phyloP scores from a whole-genome alignment of 2,113 vertebrate genomes.

The Melanocharis versteri region DNA sequence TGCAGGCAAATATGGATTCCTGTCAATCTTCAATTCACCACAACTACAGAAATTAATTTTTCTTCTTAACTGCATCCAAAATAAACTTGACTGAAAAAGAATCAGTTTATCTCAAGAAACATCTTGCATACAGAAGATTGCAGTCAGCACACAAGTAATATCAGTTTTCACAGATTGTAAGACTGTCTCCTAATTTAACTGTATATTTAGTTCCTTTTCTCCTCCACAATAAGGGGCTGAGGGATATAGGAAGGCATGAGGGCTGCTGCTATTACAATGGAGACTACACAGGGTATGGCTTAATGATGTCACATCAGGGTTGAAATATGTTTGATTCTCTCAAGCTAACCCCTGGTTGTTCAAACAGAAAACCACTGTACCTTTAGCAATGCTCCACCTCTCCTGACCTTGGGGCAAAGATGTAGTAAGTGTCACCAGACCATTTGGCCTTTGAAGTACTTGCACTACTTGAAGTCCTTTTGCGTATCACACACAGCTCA shows the following conservation, averaged over 20 bases:
- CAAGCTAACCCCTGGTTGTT: neutral
- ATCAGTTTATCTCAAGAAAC: neutral
- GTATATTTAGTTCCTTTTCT: neutral
- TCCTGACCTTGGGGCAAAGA: neutral
- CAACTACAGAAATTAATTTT: neutral
- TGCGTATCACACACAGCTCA: neutral
- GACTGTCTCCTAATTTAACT: neutral
- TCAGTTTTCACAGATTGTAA: neutral
- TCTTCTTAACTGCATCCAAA: neutral
- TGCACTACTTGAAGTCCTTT: neutral
- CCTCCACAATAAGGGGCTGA: neutral
- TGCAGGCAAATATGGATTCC: constrained; percentile 20
- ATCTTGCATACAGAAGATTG: neutral
- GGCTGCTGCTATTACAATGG: neutral
- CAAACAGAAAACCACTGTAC: neutral
- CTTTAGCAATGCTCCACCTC: neutral
- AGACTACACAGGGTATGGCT: neutral
- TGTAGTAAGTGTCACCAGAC: neutral
- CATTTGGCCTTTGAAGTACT: neutral
- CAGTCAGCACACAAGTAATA: neutral
- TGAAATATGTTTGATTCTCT: neutral
- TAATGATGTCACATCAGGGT: neutral
- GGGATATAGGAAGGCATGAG: neutral
- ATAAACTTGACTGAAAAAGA: neutral
- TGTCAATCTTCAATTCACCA: neutral